Base-by-base conservation (phyloP, 2,888 invertebrate species). In the Pherbina coryleti region DNA sequence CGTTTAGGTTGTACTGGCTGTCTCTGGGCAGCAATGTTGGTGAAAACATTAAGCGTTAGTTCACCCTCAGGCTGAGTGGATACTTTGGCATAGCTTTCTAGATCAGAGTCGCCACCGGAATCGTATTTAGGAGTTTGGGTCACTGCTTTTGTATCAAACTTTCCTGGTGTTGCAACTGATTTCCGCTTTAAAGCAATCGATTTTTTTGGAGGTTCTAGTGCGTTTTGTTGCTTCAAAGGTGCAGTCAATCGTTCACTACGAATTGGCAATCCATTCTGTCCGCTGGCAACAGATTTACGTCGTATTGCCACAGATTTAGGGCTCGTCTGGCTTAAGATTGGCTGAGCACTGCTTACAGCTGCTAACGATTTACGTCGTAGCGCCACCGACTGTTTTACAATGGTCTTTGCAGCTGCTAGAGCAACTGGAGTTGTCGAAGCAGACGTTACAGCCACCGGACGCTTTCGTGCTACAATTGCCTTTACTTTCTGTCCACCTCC, bases 381-480 rank as follows among this genome's bases (percentile, higher is more conserved):
- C 5, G 72, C 72, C 14, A 67, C 28, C 2, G 77, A 64, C 14
- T 66, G 9, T 1, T 57, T 70, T 0, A 53, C 60, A 17, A 31
- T 9, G 7, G 11, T 31, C 17, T 64, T 72, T 49, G n/a, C 60
- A 7, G n/a, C 62, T 67, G 57, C 11, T 9, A 34, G 25, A 19
- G 57, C 55, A 22, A 19, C 67, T 28, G 69, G 69, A 3, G 71
- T 70, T 9, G n/a, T 14, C 22, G 64, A 31, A 8, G 34, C 28
- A 17, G 22, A 49, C 17, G 2, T 22, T 74, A 69, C 80, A 8
- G 75, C 66, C 28, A 77, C 51, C 1, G 80, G 81, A 4, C 88
- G 83, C 66, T 84, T 86, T 25, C 88, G 83, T 9, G 88, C 85
- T 3, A 88, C 89, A 64, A 89, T 67, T 0, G 90, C 90, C 80